Evolutionary conservation across 1,140 invertebrate species (phyloP).

Genomic region (Vanessa atalanta): DNA sequence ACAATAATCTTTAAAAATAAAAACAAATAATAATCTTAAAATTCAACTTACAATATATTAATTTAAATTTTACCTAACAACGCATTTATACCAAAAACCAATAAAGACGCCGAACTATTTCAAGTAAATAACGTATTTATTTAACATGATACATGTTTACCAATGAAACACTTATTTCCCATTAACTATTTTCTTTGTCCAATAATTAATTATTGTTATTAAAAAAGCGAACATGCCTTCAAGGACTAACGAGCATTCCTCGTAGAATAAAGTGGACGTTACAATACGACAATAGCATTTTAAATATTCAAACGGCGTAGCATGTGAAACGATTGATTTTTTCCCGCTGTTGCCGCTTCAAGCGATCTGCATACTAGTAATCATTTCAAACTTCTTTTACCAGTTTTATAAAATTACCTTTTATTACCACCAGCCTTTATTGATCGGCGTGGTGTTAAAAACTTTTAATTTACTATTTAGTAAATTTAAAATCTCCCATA

Average conservation of each 20-base stretch:
- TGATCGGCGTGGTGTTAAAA: too few species aligned
- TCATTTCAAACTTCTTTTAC: slow-evolving; percentile 26
- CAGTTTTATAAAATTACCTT: not conserved
- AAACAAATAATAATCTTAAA: too few species aligned
- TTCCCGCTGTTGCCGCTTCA: slow-evolving; percentile 27
- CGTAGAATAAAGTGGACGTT: slow-evolving; percentile 40
- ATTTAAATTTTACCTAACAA: too few species aligned
- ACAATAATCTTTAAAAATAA: too few species aligned
- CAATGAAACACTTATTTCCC: not conserved
- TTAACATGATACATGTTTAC: not conserved
- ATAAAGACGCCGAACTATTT: too few species aligned
- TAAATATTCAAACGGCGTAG: slow-evolving; percentile 32
- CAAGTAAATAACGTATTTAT: too few species aligned
- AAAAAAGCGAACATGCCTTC: slow-evolving; percentile 32
- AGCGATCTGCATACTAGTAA: slow-evolving; percentile 33
- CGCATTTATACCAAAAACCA: too few species aligned
- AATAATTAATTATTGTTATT: slow-evolving; percentile 36
- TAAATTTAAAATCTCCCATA: not conserved
- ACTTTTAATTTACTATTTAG: not conserved
- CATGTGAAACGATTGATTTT: slow-evolving; percentile 43
- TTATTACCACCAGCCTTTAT: not conserved
- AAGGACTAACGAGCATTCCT: slow-evolving; percentile 40
- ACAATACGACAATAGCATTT: slow-evolving; percentile 31
- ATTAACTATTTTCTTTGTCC: slow-evolving; percentile 17
- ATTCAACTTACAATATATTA: too few species aligned